These are phyloP conservation scores for Drosophila greeni DNA, from an alignment of 2,888 invertebrate species.

Conservation along the genomic window DNA sequence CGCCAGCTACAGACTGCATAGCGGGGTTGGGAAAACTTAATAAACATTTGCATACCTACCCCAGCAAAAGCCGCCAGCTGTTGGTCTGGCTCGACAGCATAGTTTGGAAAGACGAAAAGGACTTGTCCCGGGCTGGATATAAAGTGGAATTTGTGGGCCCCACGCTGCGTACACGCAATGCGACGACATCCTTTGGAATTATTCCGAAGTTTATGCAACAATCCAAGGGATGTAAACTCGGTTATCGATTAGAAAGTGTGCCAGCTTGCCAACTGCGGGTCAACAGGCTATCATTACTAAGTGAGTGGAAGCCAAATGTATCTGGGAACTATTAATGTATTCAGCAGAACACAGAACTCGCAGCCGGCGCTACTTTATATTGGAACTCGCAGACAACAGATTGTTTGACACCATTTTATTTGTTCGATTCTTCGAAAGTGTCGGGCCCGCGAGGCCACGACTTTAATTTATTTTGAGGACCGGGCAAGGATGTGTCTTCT, in stretches of 20 bases:
- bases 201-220: slow-evolving; percentile 11
- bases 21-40: slow-evolving; percentile 45
- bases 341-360: not conserved
- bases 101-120: slow-evolving; percentile 9
- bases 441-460: slow-evolving; percentile 4
- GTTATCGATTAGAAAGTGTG: slow-evolving; percentile 4
- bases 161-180: slow-evolving; percentile 30
- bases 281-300: not conserved
- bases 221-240: slow-evolving; percentile 6
- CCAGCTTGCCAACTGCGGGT: slow-evolving; percentile 13
- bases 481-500: slow-evolving; percentile 9
- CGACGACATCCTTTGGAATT: slow-evolving; percentile 9
- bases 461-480: slow-evolving; percentile 45
- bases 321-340: slow-evolving; percentile 13
- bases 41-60: slow-evolving; percentile 53
- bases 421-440: slow-evolving; percentile 3
- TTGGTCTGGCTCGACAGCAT: not conserved
- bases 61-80: slow-evolving; percentile 44
- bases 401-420: slow-evolving; percentile 29
- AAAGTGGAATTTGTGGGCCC: slow-evolving; percentile 20
- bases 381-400: slow-evolving; percentile 16
- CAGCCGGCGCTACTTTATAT: slow-evolving; percentile 21
- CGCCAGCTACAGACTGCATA: slow-evolving; percentile 1
- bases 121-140: not conserved
- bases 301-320: not conserved